phyloP scores from a whole-genome alignment of 2,888 invertebrate genomes.

The Autographa pulchrina region DNA sequence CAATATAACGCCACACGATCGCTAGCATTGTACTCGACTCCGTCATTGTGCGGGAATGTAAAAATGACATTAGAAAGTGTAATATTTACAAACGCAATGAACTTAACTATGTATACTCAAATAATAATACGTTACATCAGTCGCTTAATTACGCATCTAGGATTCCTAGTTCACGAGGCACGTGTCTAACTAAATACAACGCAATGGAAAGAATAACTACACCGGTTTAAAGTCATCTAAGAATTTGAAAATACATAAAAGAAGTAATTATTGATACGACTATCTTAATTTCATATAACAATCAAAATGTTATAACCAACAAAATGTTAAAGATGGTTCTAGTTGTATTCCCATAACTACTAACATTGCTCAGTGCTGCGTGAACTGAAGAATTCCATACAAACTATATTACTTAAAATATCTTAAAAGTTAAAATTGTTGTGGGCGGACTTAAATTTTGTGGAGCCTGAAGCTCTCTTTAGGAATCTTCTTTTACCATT shows the following conservation, averaged over 20 bases:
- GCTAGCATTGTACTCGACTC: slow-evolving; percentile 50
- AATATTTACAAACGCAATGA: slow-evolving; percentile 44
- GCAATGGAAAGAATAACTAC: not conserved
- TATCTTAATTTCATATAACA: no score
- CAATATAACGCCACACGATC: slow-evolving; percentile 27
- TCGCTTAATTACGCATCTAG: slow-evolving; percentile 34
- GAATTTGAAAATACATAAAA: no score
- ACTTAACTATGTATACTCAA: slow-evolving; percentile 49
- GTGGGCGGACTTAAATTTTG: slow-evolving; percentile 16
- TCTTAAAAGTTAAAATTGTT: slow-evolving; percentile 31
- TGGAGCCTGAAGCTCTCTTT: slow-evolving; percentile 12
- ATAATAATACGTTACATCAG: slow-evolving; percentile 58
- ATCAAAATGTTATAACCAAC: no score
- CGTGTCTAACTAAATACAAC: not conserved
- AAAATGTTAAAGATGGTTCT: no score
- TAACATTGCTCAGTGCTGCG: not conserved
- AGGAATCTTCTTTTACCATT: slow-evolving; percentile 16
- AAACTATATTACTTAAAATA: slow-evolving; percentile 23
- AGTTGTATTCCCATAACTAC: no score
- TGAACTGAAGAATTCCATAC: slow-evolving; percentile 14
- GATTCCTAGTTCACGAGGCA: slow-evolving; percentile 5
- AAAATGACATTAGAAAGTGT: slow-evolving; percentile 45
- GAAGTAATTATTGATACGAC: no score
- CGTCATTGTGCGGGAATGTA: slow-evolving; percentile 31
- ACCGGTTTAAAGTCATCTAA: not conserved